Evolutionary conservation across 2,888 invertebrate genomes (phyloP).

Genomic region (Plebejus argus): DNA sequence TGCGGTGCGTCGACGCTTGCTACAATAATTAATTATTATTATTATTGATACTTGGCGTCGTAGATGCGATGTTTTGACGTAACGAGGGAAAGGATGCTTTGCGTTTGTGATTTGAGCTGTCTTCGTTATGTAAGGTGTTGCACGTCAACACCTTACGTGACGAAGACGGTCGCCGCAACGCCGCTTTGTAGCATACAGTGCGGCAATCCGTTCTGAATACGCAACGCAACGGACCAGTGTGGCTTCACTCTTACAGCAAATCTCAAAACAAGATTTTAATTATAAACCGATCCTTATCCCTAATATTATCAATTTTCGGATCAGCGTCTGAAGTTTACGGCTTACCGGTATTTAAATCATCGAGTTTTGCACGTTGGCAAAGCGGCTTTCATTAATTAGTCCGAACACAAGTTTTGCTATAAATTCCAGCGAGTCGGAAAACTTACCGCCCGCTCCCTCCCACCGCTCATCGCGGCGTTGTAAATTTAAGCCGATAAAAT

Average conservation of each 20-base stretch:
- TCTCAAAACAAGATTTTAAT: conserved; percentile 35
- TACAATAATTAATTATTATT: too few species aligned
- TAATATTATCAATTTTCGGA: conserved; percentile 12
- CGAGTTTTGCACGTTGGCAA: conserved; percentile 61
- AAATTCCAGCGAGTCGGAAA: conserved; percentile 70
- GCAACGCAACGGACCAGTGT: not conserved
- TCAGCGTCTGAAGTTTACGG: conserved; percentile 44
- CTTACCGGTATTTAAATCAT: conserved; percentile 56
- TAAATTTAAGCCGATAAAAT: conserved; percentile 77
- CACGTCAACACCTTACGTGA: too few species aligned
- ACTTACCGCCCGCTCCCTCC: conserved; percentile 67
- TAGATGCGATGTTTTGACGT: too few species aligned
- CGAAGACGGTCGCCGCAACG: too few species aligned
- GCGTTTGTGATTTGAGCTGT: too few species aligned
- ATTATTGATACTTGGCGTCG: too few species aligned
- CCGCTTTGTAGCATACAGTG: too few species aligned
- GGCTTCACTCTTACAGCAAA: not conserved
- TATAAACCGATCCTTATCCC: not conserved
- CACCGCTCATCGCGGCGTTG: conserved; percentile 66
- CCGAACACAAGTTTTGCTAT: conserved; percentile 77
- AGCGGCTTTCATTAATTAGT: conserved; percentile 77
- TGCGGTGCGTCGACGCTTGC: too few species aligned
- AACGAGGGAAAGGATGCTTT: too few species aligned
- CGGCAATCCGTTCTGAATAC: not conserved
- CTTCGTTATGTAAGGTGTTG: too few species aligned